Evolutionary conservation across 2,888 invertebrate species (phyloP), one percentile per base, ranked within the genome.

Genomic region (Mellilla xanthometata): DNA sequence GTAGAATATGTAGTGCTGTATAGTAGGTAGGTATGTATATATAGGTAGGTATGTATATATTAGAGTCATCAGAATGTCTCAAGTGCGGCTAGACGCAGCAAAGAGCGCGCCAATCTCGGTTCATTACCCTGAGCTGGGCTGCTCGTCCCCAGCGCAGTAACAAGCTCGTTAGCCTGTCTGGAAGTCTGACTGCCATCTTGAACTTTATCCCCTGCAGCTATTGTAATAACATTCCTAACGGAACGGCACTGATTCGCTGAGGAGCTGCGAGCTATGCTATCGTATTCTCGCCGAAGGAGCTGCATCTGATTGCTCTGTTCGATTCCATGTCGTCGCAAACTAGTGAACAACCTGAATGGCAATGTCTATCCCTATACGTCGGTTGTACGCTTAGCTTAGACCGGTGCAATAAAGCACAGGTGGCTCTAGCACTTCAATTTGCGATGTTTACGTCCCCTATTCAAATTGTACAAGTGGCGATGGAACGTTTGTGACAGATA

Each of bases 121-220:
- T 72, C 65, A 68, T 69, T 72, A 67, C 59, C 56, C 65, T 55
- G 55, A 39, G 50, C 36, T 47, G 51, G 57, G 54, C 54, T 54
- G 51, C 40, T 52, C 50, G 53, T 49, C 53, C 38, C 41, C 54
- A 53, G 44, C 50, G 35, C 58, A 56, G 62, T 67, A 69, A 69
- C 66, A 68, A 68, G 60, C 68, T 72, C 66, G 70, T 72, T 68
- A 70, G 62, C 52, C 50, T 38, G 62, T 62, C 61, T 65, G 56
- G 52, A 59, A 59, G 45, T 58, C 44, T 44, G 32, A 49, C 47
- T 56, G 58, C 48, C 41, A 54, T 53, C 49, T 46, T 54, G 39
- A 59, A 57, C 45, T 59, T 48, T 60, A 64, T 62, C 61, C 50
- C 47, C 32, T 52, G 58, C 57, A 45, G 54, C 58, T 48, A 63